A percentile compares a stretch with the other conserved stretches of the same genome.
Evolutionary conservation across 2,888 invertebrate species (phyloP).

Genomic region (Augiades crinisus): DNA sequence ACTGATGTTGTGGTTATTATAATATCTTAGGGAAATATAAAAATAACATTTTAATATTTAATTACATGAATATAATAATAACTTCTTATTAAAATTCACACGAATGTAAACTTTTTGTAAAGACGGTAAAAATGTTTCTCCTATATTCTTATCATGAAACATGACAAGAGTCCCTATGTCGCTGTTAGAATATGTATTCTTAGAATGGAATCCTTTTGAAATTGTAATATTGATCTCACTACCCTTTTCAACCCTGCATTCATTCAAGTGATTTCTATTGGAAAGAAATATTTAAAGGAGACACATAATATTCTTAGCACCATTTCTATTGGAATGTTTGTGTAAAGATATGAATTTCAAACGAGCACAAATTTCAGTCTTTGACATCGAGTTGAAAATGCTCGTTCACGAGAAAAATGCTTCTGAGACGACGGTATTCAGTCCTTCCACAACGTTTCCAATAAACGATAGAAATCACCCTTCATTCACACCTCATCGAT

Average conservation of each 20-base stretch:
- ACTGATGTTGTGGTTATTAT: slow-evolving; percentile 20
- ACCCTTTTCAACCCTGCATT: slow-evolving; percentile 55
- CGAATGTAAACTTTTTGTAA: neutral
- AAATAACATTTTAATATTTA: neutral
- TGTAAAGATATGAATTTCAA: slow-evolving; percentile 40
- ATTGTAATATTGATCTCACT: slow-evolving; percentile 37
- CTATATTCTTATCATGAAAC: slow-evolving; percentile 28
- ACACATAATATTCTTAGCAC: slow-evolving; percentile 34
- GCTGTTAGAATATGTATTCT: slow-evolving; percentile 41
- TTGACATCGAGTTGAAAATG: slow-evolving; percentile 3
- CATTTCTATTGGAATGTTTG: slow-evolving; percentile 46
- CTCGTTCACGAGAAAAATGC: slow-evolving; percentile 32
- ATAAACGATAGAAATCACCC: slow-evolving; percentile 33
- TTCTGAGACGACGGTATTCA: slow-evolving; percentile 30
- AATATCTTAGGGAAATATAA: neutral
- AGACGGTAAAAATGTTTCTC: slow-evolving; percentile 7
- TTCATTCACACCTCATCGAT: slow-evolving; percentile 33
- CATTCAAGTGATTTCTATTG: slow-evolving; percentile 60
- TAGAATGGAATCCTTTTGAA: slow-evolving; percentile 55
- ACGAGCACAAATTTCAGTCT: slow-evolving; percentile 15
- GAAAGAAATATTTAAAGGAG: slow-evolving; percentile 38
- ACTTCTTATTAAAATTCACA: neutral
- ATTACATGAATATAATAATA: slow-evolving; percentile 1
- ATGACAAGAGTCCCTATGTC: slow-evolving; percentile 30
- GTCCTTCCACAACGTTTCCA: slow-evolving; percentile 29